Evolutionary conservation across 2,888 invertebrate genomes (phyloP), one percentile per base, ranked within the genome.

Genomic region (Sarcophaga variegata): DNA sequence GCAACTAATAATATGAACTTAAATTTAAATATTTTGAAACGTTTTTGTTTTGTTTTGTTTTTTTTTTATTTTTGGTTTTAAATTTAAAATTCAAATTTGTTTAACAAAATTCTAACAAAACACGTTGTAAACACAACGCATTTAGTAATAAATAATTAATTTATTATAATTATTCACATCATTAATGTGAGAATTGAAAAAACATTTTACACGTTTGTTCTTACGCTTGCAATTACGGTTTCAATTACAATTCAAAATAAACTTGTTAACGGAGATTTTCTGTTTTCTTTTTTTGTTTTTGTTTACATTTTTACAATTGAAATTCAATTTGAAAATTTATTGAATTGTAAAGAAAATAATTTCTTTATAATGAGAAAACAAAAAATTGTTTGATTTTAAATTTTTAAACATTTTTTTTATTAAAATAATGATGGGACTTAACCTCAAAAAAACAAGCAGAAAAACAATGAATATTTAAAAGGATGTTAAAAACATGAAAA

Each of bases 121-220:
- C 63, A 67, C 45, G 17, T 70, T 79, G 62, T 14, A 49, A 12
- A 27, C 62, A 69, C 75, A 75, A 12, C 22, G 27, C 74, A 75
- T 70, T 59, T 59, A 47, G 47, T 54, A 17, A 27, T 27, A 27
- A 20, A 20, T 47, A 74, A 54, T 54, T 54, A 14, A 54, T 17
- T 54, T 5, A 14, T 54, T 14, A 54, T 54, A 72, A 20, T 22
- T 64, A 76, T 71, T 64, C 79, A 37, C 37, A 37, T 37, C 37
- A 69, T 70, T 70, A 79, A 63, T 79, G 74, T 75, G 83, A 64
- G 79, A 83, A 70, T 75, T 64, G 22, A 22, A 69, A 4, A 69
- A 74, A 59, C 22, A 66, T 62, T 75, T 75, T 62, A 54, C 47
- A 75, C 67, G 49, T 69, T 45, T 75, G 59, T 80, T 63, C 22